These are phyloP conservation scores for Lepus oiostolus DNA, from an alignment of 2,797 vertebrate genomes.

Conservation along the genomic window DNA sequence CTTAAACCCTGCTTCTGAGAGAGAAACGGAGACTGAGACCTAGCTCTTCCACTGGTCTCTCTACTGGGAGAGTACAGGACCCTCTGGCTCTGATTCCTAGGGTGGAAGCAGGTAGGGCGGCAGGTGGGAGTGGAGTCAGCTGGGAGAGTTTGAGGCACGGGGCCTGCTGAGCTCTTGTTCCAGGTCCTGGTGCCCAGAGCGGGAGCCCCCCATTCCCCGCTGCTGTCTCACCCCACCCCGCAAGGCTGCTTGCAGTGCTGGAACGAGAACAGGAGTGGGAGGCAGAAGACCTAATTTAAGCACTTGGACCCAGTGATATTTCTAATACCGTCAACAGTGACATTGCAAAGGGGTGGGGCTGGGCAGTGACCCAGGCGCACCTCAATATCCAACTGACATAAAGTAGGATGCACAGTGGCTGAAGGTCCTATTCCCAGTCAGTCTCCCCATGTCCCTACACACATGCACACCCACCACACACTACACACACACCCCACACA, in stretches of 20 bases:
- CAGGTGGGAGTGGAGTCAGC: neutral
- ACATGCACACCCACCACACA: too few species aligned
- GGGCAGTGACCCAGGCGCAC: neutral
- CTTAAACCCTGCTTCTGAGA: neutral
- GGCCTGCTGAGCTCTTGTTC: rapidly evolving
- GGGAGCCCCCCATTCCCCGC: neutral
- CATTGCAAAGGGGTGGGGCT: neutral
- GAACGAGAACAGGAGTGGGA: neutral
- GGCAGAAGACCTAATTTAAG: neutral
- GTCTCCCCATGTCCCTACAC: neutral
- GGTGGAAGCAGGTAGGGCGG: neutral
- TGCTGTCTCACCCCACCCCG: neutral
- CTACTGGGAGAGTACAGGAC: neutral
- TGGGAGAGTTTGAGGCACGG: neutral
- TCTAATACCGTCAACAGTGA: neutral
- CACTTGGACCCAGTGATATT: neutral
- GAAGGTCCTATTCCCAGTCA: neutral
- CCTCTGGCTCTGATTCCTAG: neutral
- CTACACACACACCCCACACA: neutral
- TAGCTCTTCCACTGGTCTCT: neutral
- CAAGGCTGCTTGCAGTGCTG: neutral
- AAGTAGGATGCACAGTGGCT: neutral
- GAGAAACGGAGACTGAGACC: neutral
- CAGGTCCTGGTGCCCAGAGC: neutral
- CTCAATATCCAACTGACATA: neutral